Evolutionary conservation across 1,140 invertebrate genomes (phyloP), one percentile per base, ranked within the genome.

Genomic region (Pseudoatta argentina): DNA sequence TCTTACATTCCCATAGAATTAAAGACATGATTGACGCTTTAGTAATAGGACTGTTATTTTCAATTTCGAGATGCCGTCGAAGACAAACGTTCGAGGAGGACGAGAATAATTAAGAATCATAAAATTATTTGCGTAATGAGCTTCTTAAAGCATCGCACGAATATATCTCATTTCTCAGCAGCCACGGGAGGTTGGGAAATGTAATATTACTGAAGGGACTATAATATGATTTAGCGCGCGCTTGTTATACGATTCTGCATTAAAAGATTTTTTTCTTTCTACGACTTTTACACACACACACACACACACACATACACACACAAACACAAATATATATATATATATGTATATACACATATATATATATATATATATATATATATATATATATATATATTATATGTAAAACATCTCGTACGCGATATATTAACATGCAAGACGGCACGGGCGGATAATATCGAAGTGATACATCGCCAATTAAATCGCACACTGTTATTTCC

Each of bases 111-210:
- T 83, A 83, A 81, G 69, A 55, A 51, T 61, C 71, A 21, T 83
- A 73, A 83, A 75, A 83, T 83, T 48, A 83, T 83, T 83, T 73
- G 67, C 79, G 79, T 83, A 83, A 83, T 83, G 44, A 55, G 55
- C 24, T 39, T 34, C 69, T 73, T 83, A 75, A 75, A 73, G 69
- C 48, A 51, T 24, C 39, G 51, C 53, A 30, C 64, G 64, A 59
- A 34, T 44, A 71, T n/a, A 71, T n/a, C 78, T 83, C 63, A 67
- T 71, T 72, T 81, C 87, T 76, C 51, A 72, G n/a, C 76, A 57
- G 83, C 75, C 69, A 63, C 83, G 53, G 67, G 64, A 61, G 63
- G 53, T 51, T 55, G 69, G 16, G 39, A 73, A 73, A 69, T 83
- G 55, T 83, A 83, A 83, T 83, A 83, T 83, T 83, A 83, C 79